A percentile compares a stretch with the other conserved stretches of the same genome.
Evolutionary conservation across 2,113 vertebrate genomes (phyloP).

Genomic region (Otus sunia): DNA sequence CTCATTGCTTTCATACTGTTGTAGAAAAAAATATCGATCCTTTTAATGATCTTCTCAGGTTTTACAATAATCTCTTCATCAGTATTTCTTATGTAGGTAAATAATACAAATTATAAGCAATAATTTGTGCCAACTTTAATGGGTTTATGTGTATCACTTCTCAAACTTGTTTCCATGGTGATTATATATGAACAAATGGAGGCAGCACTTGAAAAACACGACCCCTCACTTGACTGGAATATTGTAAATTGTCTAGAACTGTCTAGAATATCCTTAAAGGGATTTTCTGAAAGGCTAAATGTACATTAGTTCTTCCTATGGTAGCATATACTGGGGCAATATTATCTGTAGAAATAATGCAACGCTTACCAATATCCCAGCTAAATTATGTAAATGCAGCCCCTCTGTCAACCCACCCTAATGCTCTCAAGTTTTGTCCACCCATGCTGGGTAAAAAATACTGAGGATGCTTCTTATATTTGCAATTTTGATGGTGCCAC

Average conservation of each 20-base stretch:
- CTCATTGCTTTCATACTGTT: background rate
- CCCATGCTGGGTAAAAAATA: background rate
- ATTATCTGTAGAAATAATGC: background rate
- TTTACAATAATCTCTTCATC: background rate
- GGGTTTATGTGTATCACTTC: background rate
- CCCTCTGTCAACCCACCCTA: background rate
- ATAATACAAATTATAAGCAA: background rate
- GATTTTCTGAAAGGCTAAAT: background rate
- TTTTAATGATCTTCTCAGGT: background rate
- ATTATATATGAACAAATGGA: constrained; percentile 9
- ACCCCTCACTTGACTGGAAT: background rate
- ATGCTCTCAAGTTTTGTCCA: background rate
- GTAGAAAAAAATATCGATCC: background rate
- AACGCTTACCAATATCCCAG: background rate
- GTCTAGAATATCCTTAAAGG: background rate
- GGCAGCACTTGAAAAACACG: background rate
- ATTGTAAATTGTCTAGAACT: background rate
- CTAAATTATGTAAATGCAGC: background rate
- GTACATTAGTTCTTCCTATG: background rate
- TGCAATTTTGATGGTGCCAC: rapidly evolving
- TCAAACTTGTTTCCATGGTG: constrained; percentile 50
- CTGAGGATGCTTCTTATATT: background rate
- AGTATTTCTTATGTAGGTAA: background rate
- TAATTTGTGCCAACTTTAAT: background rate
- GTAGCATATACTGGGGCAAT: background rate